phyloP scores from a whole-genome alignment of 2,888 invertebrate genomes.

The Scaptomyza tumidula region DNA sequence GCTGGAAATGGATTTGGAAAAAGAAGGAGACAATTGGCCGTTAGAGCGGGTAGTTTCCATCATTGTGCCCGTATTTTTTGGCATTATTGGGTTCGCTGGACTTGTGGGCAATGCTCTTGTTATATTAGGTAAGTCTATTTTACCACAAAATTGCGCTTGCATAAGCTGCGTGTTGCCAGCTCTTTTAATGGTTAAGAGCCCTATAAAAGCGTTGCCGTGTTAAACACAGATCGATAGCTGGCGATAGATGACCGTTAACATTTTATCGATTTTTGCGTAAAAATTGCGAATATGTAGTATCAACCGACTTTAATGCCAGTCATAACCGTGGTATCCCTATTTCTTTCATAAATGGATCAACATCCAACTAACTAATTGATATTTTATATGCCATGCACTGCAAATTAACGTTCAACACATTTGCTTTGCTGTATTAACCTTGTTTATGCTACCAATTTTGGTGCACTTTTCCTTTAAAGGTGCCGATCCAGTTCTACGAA shows the following conservation, averaged over 20 bases:
- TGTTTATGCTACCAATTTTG: no score
- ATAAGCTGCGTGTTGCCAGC: neutral
- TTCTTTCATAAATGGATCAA: neutral
- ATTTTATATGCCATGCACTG: conserved; percentile 49
- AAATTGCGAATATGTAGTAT: conserved; percentile 60
- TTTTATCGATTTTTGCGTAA: conserved; percentile 67
- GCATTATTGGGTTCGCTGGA: conserved; percentile 94
- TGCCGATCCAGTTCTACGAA: no score
- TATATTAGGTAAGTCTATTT: conserved; percentile 86
- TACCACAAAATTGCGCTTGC: neutral
- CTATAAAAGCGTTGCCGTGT: no score
- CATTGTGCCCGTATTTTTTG: conserved; percentile 93
- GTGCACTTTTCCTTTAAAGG: no score
- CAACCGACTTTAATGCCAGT: conserved; percentile 31
- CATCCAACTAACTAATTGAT: conserved; percentile 57
- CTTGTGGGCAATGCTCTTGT: conserved; percentile 95
- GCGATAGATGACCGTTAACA: conserved; percentile 23
- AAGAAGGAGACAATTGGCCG: conserved; percentile 85
- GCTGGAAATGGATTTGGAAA: conserved; percentile 82
- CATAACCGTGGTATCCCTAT: conserved; percentile 14
- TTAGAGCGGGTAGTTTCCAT: conserved; percentile 88
- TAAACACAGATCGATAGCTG: no score
- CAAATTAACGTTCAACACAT: neutral
- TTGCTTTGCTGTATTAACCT: no score
- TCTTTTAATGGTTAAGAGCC: no score